A percentile compares a stretch with the other conserved stretches of the same genome.
Evolutionary conservation across 2,797 vertebrate species (phyloP).

Genomic region (Catharus ustulatus): DNA sequence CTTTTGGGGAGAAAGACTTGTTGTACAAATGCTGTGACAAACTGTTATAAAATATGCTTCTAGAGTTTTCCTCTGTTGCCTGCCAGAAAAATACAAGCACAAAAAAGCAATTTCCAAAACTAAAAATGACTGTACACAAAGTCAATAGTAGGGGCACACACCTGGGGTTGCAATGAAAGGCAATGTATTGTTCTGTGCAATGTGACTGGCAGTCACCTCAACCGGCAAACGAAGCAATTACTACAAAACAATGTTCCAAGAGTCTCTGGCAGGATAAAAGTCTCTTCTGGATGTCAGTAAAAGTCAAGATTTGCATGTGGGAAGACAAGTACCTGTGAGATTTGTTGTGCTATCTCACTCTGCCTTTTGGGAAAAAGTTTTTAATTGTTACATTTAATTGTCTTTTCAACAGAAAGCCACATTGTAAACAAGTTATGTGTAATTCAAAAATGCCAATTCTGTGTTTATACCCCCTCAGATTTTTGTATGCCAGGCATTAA

Average conservation of each 20-base stretch:
- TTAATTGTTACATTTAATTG: neutral
- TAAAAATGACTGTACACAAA: neutral
- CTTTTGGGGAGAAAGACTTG: neutral
- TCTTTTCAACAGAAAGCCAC: neutral
- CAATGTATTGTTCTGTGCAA: neutral
- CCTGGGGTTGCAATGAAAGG: neutral
- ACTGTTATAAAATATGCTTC: neutral
- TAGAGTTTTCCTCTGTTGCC: neutral
- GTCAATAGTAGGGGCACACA: neutral
- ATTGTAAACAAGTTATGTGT: neutral
- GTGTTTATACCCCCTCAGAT: neutral
- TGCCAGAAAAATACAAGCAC: neutral
- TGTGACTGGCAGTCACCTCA: neutral
- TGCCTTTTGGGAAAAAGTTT: neutral
- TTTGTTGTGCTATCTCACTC: neutral
- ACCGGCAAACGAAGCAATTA: neutral
- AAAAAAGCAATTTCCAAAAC: neutral
- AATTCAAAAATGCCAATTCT: neutral
- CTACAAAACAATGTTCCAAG: neutral
- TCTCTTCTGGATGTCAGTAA: neutral
- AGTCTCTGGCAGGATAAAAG: neutral
- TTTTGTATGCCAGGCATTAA: conserved; percentile 5
- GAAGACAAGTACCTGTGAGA: neutral
- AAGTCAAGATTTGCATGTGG: conserved; percentile 10
- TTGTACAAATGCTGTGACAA: neutral